phyloP scores from a whole-genome alignment of 2,888 invertebrate species.

The Lasioglossum marginatum region DNA sequence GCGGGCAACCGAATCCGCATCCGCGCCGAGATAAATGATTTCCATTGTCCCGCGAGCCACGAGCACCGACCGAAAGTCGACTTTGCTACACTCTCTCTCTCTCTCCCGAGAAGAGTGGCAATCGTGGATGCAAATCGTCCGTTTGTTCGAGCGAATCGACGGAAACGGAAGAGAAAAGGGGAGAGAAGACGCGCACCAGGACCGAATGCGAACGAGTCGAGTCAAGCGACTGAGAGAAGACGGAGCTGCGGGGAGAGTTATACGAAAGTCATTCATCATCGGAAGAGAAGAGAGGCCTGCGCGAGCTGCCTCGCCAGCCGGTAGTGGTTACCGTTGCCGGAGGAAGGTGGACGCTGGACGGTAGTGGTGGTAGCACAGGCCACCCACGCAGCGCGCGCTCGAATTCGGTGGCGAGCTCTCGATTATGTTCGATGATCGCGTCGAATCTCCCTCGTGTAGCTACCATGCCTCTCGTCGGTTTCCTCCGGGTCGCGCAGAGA shows the following conservation, averaged over 20 bases:
- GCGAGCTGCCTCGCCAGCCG: constrained; percentile 50
- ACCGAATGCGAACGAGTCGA: constrained; percentile 15
- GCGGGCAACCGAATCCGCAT: constrained; percentile 5
- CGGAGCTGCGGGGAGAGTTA: constrained; percentile 50
- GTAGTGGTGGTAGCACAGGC: constrained; percentile 66
- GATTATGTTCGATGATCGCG: constrained; percentile 35
- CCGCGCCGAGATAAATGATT: constrained; percentile 5
- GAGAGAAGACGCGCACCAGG: not conserved
- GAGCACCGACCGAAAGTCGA: not conserved
- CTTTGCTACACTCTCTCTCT: not conserved
- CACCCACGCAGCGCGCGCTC: constrained; percentile 80
- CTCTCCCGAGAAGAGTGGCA: not conserved
- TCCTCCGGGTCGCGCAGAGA: not conserved
- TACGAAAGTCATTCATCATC: constrained; percentile 78
- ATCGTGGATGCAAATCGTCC: constrained; percentile 9
- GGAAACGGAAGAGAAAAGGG: not conserved
- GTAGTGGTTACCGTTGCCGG: constrained; percentile 54
- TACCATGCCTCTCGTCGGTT: not conserved
- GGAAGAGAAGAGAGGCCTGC: constrained; percentile 65
- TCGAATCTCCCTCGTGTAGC: not conserved
- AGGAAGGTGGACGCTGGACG: constrained; percentile 45
- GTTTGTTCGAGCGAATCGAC: not conserved
- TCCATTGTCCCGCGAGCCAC: constrained; percentile 1
- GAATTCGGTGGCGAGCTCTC: constrained; percentile 76
- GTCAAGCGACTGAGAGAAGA: constrained; percentile 9